Base-by-base conservation (phyloP, 2,113 vertebrate species). In the Nothocercus nigrocapillus region DNA sequence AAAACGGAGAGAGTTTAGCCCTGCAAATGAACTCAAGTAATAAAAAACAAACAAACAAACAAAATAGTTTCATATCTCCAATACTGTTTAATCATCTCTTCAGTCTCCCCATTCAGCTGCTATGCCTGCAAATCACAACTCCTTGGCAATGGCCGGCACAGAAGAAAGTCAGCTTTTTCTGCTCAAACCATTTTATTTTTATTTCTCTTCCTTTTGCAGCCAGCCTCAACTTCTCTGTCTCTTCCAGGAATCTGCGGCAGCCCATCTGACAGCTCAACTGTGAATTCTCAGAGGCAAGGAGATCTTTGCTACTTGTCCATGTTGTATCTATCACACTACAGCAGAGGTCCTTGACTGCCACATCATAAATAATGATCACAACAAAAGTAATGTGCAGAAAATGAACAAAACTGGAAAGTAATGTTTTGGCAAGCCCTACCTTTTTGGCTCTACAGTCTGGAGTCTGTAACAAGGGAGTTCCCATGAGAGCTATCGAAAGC, bases 61-160 rank as follows among this genome's bases (percentile, higher is more conserved):
- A 54, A 54, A 34, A 24, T 27, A 58, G 44, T 92, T 94, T 90
- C 83, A 89, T 94, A 89, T 85, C 49, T 69, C n/a, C 58, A 90
- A 27, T 36, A 73, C 76, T 95, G 73, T 94, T 94, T 94, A 93
- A 95, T 94, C 30, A 25, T 72, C 47, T 86, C 40, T 91, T 90
- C 67, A 86, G 92, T n/a, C 58, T 89, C 67, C 42, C 40, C 8
- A 88, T 78, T 88, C 40, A 54, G 54, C 49, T 76, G 58, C 24
- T 79, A 19, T 63, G 21, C 86, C 74, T 89, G 59, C 66, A 90
- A 89, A 80, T 94, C 80, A 76, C 54, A 73, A 79, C 27, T 78
- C 24, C 76, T 88, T 79, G 69, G 92, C 47, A 84, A 47, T 42
- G n/a, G n/a, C 36, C 62, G 66, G 22, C 56, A 84, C 68, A 90